Evolutionary conservation across 2,888 invertebrate genomes (phyloP), one percentile per base, ranked within the genome.

Genomic region (Copidosoma aretas): DNA sequence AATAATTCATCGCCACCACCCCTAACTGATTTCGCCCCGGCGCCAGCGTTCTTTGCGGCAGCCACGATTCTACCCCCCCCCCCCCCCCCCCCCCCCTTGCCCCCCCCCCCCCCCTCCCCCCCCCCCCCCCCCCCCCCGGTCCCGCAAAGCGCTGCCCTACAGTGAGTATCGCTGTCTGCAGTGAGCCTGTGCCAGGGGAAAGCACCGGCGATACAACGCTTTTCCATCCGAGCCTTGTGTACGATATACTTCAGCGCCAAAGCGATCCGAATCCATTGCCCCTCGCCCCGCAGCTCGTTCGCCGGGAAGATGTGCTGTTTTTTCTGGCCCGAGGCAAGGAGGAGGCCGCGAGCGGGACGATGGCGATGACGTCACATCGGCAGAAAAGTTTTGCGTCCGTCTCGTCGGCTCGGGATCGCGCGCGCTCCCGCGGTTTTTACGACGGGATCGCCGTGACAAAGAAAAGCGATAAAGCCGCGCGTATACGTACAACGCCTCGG

Each of bases 11-110:
- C 75, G 75, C 74, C 72, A 32, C 32, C 32, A 32, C 32, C 32
- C 74, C 75, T 75, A 74, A 77, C 76, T 77, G 78, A 79, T 78
- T 79, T 76, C 72, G 71, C 75, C 64, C 49, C 69, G 81, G 81
- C 81, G 81, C 81, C 80, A 78, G 78, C 72, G 74, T 79, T 79
- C 78, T 82, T 82, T 81, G 81, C 79, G 81, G 80, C 77, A 75
- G 76, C 74, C 71, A 71, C 59, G 60, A n/a, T n/a, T n/a, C 32
- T 24, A 22, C 22, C 10, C 43, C n/a, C 21, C 1, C 51, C 19
- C 39, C 46, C 17, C 46, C 19, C 19, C 39, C 15, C 17, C 21
- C 21, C 51, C 32, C 32, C 46, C 4, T 19, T 22, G 4, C 21
- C 54, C 22, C 8, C 10, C 19, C 32, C 4, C 25, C 4, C 17